Percentiles rank a stretch among this genome's conserved stretches.
Conservation (phyloP, 2,888 invertebrate genomes). For the Pherbina coryleti region DNA sequence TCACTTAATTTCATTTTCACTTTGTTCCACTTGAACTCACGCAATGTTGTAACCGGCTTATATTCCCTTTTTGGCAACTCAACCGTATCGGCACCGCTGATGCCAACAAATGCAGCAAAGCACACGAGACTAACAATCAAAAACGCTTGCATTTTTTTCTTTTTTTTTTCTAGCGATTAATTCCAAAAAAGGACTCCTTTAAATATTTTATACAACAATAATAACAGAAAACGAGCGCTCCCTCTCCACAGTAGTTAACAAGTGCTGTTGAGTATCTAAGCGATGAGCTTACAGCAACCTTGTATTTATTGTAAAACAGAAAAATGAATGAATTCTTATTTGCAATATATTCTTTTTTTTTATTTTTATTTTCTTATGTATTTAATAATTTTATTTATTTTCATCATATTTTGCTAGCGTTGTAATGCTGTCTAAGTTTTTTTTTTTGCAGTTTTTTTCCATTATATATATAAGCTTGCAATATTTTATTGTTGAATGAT, state of each 20-base stretch:
- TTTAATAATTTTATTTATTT: neutral
- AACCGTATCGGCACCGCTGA: neutral
- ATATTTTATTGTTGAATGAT: neutral
- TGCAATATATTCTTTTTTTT: neutral
- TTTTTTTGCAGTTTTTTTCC: neutral
- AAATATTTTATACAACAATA: neutral
- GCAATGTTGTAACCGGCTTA: constrained; percentile 54
- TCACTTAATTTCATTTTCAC: neutral
- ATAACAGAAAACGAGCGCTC: neutral
- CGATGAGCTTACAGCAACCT: constrained; percentile 45
- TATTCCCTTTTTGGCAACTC: constrained; percentile 43
- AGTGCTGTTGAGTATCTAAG: constrained; percentile 55
- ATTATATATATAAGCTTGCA: neutral
- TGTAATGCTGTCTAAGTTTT: neutral
- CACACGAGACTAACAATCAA: constrained; percentile 40
- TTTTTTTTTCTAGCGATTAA: neutral
- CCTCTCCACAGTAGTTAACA: constrained; percentile 47
- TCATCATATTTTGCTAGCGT: neutral
- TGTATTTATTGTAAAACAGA: constrained; percentile 56
- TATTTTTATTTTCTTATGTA: neutral
- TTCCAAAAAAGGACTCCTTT: neutral
- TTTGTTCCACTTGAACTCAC: constrained; percentile 49
- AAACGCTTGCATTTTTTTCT: constrained; percentile 10
- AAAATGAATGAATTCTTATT: constrained; percentile 2
- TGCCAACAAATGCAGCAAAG: constrained; percentile 31